phyloP scores from a whole-genome alignment of 2,113 vertebrate species.

The Pantherophis guttatus region DNA sequence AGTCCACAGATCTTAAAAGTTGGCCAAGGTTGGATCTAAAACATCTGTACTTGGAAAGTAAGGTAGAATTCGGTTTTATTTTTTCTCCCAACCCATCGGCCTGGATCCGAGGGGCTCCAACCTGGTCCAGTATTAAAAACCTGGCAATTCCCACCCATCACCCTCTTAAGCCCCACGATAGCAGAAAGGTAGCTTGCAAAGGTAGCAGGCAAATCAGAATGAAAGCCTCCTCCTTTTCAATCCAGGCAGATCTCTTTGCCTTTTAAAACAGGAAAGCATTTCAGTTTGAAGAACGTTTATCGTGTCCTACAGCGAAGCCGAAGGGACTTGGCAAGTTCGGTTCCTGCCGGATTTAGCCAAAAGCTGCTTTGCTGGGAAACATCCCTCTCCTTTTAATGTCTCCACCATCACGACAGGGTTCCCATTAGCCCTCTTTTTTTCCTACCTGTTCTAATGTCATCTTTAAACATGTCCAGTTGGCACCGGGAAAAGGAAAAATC shows the following conservation, averaged over 20 bases:
- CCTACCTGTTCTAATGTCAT: constrained; percentile 60
- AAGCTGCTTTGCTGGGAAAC: constrained; percentile 50
- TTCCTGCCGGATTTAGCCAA: constrained; percentile 34
- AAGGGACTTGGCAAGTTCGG: constrained; percentile 58
- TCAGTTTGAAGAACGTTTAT: constrained; percentile 70
- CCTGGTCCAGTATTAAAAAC: too few relatives aligned
- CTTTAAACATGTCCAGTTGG: constrained; percentile 55
- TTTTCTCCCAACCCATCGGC: neutral
- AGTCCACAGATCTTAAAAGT: neutral
- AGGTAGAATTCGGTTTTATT: neutral
- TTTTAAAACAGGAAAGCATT: constrained; percentile 38
- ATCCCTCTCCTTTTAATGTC: constrained; percentile 58
- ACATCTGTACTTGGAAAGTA: too few relatives aligned
- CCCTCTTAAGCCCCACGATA: neutral
- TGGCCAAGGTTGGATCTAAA: neutral
- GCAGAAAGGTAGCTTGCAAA: neutral
- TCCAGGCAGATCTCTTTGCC: neutral
- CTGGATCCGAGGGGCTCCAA: neutral
- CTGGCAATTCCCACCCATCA: neutral
- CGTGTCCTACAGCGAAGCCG: constrained; percentile 52
- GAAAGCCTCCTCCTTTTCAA: rapidly evolving
- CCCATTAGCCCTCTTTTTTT: constrained; percentile 39
- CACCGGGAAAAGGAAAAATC: neutral
- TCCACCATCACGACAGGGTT: constrained; percentile 56
- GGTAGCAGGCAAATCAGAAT: neutral